Conservation (phyloP, 2,797 vertebrate genomes). For the Enteromius trimaculatus region DNA sequence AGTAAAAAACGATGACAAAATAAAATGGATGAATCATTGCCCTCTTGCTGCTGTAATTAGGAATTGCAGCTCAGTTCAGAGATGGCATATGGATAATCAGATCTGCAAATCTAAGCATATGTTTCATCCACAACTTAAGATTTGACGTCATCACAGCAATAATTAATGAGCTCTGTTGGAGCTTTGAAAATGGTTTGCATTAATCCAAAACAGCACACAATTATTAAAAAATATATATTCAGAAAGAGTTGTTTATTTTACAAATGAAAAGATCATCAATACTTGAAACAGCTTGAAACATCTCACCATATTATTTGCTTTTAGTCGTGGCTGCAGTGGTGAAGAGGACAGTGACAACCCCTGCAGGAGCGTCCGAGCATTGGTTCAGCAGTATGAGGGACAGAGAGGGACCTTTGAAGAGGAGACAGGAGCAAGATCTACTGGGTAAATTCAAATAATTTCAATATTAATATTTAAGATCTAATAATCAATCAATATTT, state of each 20-base stretch:
- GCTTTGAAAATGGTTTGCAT: not conserved
- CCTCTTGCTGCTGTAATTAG: constrained; percentile 52
- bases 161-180: not conserved
- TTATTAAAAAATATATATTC: not conserved
- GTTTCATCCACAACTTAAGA: constrained; percentile 13
- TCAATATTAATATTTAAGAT: not conserved
- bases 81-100: constrained; percentile 23
- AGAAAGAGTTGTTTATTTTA: not conserved
- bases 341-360: constrained; percentile 86
- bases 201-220: not conserved
- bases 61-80: constrained; percentile 24
- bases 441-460: constrained; percentile 77
- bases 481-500: not conserved
- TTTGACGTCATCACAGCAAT: not conserved
- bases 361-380: constrained; percentile 88
- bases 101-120: not conserved
- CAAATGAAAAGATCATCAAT: not conserved
- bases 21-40: constrained; percentile 19
- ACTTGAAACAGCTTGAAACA: not conserved
- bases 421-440: constrained; percentile 62
- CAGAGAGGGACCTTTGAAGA: constrained; percentile 76
- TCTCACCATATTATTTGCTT: constrained; percentile 16
- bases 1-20: not conserved
- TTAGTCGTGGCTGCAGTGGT: constrained; percentile 76
- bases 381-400: constrained; percentile 94